Evolutionary conservation across 2,113 vertebrate species (phyloP).

Genomic region (Rallus limicola): DNA sequence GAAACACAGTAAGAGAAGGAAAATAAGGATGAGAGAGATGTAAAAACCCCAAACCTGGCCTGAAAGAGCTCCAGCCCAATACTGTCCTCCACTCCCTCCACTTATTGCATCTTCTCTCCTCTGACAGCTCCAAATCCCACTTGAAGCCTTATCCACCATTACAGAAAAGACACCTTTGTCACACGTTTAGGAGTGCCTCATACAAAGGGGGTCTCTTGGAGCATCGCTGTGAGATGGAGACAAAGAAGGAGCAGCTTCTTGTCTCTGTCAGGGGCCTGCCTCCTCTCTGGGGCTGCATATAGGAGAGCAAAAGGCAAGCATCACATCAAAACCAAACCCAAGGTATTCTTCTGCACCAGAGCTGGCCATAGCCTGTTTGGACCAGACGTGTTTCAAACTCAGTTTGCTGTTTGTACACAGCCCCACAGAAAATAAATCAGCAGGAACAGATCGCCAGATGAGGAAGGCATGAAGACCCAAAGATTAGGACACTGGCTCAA

Average conservation of each 20-base stretch:
- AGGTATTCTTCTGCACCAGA: not conserved
- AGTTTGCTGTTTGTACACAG: fast-evolving
- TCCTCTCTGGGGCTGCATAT: not conserved
- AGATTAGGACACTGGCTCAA: not conserved
- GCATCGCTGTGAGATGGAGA: not conserved
- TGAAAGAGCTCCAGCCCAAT: not conserved
- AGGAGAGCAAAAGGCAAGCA: not conserved
- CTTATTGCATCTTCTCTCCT: not conserved
- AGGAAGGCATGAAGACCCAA: not conserved
- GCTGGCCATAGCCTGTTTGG: not conserved
- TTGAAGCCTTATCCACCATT: not conserved
- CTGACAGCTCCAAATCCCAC: not conserved
- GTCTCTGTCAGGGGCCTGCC: not conserved
- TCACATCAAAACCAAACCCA: not conserved
- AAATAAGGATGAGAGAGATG: not conserved
- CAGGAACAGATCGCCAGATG: not conserved
- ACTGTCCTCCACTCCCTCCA: not conserved
- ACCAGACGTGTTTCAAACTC: not conserved
- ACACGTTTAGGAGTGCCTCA: fast-evolving
- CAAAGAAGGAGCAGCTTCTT: not conserved
- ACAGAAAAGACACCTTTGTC: not conserved
- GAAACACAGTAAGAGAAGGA: not conserved
- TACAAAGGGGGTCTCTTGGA: not conserved
- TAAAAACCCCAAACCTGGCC: not conserved
- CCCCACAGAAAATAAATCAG: not conserved